A percentile compares a stretch with the other conserved stretches of the same genome.
Evolutionary conservation across 2,113 vertebrate species (phyloP).

Genomic region (Tragulus kanchil): DNA sequence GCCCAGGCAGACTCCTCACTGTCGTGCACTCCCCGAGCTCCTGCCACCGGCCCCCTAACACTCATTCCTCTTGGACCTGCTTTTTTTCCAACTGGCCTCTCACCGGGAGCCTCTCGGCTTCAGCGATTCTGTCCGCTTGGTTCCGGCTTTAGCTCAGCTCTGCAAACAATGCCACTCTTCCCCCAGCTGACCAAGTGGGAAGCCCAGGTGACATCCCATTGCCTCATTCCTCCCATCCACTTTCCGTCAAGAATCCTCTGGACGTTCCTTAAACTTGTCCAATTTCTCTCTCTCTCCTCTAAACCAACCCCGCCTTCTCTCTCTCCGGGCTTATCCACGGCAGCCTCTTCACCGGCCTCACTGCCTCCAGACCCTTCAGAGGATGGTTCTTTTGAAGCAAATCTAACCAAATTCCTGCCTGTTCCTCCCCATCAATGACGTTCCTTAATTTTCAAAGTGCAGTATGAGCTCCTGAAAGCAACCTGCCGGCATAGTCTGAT

Average conservation of each 20-base stretch:
- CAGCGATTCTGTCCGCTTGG: neutral
- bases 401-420: neutral
- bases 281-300: neutral
- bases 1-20: neutral
- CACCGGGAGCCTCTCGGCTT: neutral
- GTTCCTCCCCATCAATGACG: neutral
- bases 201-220: neutral
- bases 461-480: neutral
- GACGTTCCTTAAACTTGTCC: neutral
- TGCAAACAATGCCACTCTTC: neutral
- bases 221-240: neutral
- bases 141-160: neutral
- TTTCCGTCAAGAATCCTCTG: too few species aligned
- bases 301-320: neutral
- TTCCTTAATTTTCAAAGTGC: neutral
- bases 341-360: neutral
- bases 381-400: neutral
- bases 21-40: neutral
- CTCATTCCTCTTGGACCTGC: neutral
- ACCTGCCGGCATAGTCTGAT: neutral
- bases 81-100: neutral
- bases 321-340: neutral
- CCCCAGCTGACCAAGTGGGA: too few species aligned
- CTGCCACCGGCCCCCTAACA: neutral
- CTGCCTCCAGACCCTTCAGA: neutral